A percentile compares a stretch with the other conserved stretches of the same genome.
Evolutionary conservation across 2,113 vertebrate species (phyloP).

Genomic region (Anguilla rostrata): DNA sequence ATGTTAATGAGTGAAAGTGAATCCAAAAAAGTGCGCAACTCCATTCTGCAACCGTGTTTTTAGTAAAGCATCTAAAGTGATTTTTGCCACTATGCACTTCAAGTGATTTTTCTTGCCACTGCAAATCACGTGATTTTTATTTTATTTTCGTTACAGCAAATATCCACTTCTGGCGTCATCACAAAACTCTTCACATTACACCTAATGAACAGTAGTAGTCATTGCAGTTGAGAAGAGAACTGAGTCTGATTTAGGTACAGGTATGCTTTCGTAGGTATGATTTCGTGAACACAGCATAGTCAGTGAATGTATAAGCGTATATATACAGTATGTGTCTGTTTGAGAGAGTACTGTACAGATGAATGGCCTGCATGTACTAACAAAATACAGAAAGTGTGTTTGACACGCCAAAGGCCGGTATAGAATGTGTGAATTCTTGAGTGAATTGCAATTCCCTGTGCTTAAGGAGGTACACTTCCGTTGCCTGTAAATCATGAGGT

Average conservation of each 20-base stretch:
- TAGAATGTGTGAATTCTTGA: background rate
- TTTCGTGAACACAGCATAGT: background rate
- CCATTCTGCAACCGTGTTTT: background rate
- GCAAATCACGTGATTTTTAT: no score
- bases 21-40: background rate
- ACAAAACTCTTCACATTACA: background rate
- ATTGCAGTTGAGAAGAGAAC: background rate
- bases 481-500: background rate
- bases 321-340: background rate
- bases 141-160: background rate
- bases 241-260: background rate
- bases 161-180: background rate
- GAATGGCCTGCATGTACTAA: background rate
- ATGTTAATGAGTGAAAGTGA: background rate
- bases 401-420: background rate
- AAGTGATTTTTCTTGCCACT: no score
- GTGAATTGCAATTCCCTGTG: background rate
- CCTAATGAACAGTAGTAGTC: background rate
- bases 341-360: background rate
- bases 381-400: background rate
- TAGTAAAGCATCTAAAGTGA: background rate
- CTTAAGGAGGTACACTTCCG: background rate
- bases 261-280: no score
- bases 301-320: background rate
- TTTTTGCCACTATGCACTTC: background rate